These are phyloP conservation scores for Myxocyprinus asiaticus DNA, from an alignment of 2,113 vertebrate species.

Conservation along the genomic window DNA sequence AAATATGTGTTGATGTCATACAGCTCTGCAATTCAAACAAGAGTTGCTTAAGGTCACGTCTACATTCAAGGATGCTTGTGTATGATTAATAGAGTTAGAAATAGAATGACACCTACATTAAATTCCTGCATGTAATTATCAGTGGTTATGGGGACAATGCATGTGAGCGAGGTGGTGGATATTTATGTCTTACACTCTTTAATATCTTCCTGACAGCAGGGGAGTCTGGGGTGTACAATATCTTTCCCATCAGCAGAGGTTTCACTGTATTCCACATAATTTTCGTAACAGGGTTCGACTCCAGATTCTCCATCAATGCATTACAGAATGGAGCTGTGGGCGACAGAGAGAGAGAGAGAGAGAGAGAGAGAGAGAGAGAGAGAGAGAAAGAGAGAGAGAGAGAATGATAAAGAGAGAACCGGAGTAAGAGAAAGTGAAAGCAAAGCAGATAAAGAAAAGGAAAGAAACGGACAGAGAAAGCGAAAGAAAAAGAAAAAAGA, in stretches of 20 bases:
- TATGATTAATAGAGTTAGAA: not conserved
- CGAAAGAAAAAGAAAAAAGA: not conserved
- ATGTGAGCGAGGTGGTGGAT: not conserved
- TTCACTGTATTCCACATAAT: conserved; percentile 92
- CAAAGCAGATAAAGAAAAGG: too few relatives aligned
- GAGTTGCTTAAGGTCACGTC: not conserved
- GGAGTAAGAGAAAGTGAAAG: too few relatives aligned
- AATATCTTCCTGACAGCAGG: conserved; percentile 83
- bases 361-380: too few relatives aligned
- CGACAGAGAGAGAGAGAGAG: not conserved
- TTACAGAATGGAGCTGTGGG: conserved; percentile 91
- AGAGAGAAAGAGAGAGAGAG: too few relatives aligned
- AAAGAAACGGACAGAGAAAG: not conserved
- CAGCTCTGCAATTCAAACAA: too few relatives aligned
- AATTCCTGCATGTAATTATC: not conserved
- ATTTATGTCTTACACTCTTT: conserved; percentile 83
- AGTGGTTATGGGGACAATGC: not conserved
- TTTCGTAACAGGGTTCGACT: conserved; percentile 92
- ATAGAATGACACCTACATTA: not conserved
- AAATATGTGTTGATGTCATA: too few relatives aligned
- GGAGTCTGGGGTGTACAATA: conserved; percentile 89
- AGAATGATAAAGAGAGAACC: too few relatives aligned
- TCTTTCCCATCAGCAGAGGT: conserved; percentile 96
- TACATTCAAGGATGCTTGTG: not conserved
- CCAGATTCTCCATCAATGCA: conserved; percentile 85